Evolutionary conservation across 2,888 invertebrate species (phyloP), one percentile per base, ranked within the genome.

Genomic region (Hydrotaea diabolus): DNA sequence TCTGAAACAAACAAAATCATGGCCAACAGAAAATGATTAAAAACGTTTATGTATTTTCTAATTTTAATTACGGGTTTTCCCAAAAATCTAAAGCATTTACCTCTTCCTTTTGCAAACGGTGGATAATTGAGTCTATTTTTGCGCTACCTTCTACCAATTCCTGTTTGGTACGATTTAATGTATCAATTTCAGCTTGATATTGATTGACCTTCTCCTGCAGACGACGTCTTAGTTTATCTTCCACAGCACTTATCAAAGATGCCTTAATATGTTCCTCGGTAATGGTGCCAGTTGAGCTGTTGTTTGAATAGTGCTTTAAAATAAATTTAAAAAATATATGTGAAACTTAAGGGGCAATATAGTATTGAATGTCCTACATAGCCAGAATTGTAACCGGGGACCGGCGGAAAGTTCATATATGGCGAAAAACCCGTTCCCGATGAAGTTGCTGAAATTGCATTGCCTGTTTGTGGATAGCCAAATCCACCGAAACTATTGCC

Each of bases 201-300:
- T 98, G 98, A 88, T 96, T 96, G 85, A 97, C 96, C 89, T 97
- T 96, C 90, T 99, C 99, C 88, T 96, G 95, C 87, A 99, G 94
- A 86, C 97, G 94, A 85, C 98, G 93, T 88, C 96, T 94, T 87
- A 99, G 92, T 93, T 98, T 98, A 91, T 99, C 99, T 92, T 98
- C 98, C 0, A 99, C 97, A 26, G 99, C 99, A 79, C 98, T 98
- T 19, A 98, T 93, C 23, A 99, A 93, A 0, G 99, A 99, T 31
- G 97, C 97, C 90, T 97, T 95, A 86, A 99, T 97, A 91, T 99
- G 98, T 90, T 98, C 98, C 89, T 98, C 98, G 69, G 98, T 96
- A 80, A 98, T 98, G n/a, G 97, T 97, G 21, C 97, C 96, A 43
- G 92, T 93, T 80, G 94, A 93, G 76, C 94, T 93, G 19, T 92